These are phyloP conservation scores for Sebastes fasciatus DNA, from an alignment of 2,113 vertebrate genomes.

Conservation along the genomic window DNA sequence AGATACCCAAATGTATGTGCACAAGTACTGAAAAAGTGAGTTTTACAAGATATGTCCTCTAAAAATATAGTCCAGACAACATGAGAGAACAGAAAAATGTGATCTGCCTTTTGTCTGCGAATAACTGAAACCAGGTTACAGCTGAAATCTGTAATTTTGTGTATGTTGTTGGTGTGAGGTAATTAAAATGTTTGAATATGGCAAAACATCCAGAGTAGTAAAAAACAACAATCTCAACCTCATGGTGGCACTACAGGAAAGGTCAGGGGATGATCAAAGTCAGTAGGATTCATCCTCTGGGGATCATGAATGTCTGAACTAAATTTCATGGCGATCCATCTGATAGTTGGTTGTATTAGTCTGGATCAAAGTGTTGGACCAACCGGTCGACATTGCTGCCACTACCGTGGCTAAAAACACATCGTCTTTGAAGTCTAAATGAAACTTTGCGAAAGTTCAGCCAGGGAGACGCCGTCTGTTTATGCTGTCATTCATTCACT, in stretches of 20 bases:
- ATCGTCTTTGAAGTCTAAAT: not conserved
- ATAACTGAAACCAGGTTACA: not conserved
- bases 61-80: too few relatives aligned
- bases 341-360: not conserved
- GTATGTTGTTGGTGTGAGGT: not conserved
- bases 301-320: not conserved
- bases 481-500: too few relatives aligned
- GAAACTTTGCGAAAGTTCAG: too few relatives aligned
- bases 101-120: not conserved
- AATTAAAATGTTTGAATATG: not conserved
- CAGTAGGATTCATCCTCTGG: not conserved
- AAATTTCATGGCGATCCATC: not conserved
- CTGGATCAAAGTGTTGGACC: not conserved
- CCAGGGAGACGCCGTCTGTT: too few relatives aligned
- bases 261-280: not conserved
- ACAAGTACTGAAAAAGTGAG: too few relatives aligned
- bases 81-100: not conserved
- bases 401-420: not conserved
- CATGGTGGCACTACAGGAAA: not conserved
- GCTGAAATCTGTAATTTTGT: not conserved
- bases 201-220: not conserved
- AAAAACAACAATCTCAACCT: not conserved
- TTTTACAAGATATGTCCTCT: too few relatives aligned
- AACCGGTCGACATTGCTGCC: not conserved
- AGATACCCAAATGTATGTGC: too few relatives aligned